phyloP scores from a whole-genome alignment of 2,113 vertebrate species.

The Hypanus sabinus region DNA sequence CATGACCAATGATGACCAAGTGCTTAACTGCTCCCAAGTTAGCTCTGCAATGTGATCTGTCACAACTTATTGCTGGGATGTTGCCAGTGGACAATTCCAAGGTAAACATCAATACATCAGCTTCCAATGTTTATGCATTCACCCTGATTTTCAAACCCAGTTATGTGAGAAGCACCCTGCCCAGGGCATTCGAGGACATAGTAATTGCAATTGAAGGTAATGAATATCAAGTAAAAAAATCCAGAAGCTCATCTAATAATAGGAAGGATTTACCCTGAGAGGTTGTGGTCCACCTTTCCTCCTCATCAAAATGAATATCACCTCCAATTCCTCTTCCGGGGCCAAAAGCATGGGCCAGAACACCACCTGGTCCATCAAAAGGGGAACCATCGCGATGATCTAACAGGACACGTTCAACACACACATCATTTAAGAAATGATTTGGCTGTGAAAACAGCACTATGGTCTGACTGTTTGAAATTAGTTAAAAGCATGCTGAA shows the following conservation, averaged over 20 bases:
- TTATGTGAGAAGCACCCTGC: not conserved
- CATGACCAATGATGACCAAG: not conserved
- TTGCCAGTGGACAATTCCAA: not conserved
- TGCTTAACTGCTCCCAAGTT: not conserved
- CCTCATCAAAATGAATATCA: conserved; percentile 67
- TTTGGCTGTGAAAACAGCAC: not conserved
- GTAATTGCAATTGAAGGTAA: not conserved
- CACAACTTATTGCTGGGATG: not conserved
- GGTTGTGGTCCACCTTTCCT: conserved; percentile 60
- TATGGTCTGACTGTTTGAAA: not conserved
- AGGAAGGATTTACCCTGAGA: conserved; percentile 48
- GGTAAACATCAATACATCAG: not conserved
- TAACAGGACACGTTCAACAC: conserved; percentile 39
- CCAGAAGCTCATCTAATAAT: not conserved
- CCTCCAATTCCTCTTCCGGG: conserved; percentile 61
- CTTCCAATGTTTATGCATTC: not conserved
- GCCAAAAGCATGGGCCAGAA: conserved; percentile 63
- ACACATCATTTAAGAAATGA: not conserved
- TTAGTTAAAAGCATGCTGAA: not conserved
- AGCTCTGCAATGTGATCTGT: not conserved
- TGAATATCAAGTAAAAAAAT: not conserved
- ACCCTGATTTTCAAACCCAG: not conserved
- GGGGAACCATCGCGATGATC: conserved; percentile 56
- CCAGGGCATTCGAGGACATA: not conserved
- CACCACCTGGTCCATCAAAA: conserved; percentile 61